phyloP scores from a whole-genome alignment of 2,797 vertebrate genomes.

The Thunnus albacares region DNA sequence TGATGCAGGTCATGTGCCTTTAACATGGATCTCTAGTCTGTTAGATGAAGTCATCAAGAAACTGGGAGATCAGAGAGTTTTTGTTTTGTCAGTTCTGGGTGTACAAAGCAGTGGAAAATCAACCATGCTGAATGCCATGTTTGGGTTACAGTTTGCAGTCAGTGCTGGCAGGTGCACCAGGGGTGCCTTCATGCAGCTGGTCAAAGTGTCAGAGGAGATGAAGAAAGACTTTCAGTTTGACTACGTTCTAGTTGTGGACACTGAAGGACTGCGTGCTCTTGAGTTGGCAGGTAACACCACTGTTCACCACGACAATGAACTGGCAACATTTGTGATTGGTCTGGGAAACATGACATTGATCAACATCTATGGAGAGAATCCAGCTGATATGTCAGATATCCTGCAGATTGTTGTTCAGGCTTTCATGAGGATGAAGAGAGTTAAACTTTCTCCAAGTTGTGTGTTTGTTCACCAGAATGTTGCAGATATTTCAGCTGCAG shows the following conservation, averaged over 20 bases:
- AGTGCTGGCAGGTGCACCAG: conserved; percentile 85
- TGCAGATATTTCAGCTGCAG: no score
- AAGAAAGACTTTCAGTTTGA: conserved; percentile 45
- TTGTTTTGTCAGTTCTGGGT: conserved; percentile 87
- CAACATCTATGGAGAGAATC: conserved; percentile 88
- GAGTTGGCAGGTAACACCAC: no score
- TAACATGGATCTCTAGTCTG: conserved; percentile 66
- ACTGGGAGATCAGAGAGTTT: conserved; percentile 80
- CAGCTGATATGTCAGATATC: conserved; percentile 86
- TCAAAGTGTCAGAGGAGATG: conserved; percentile 76
- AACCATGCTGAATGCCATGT: conserved; percentile 87
- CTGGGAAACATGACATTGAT: conserved; percentile 80
- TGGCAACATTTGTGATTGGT: no score
- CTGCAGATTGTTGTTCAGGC: conserved; percentile 86
- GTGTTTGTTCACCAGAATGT: no score
- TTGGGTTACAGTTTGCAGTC: conserved; percentile 86
- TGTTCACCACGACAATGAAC: no score
- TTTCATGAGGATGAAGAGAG: conserved; percentile 86
- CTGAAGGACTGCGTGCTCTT: conserved; percentile 77
- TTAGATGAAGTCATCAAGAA: conserved; percentile 76
- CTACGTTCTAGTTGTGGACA: conserved; percentile 81
- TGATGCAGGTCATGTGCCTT: conserved; percentile 83
- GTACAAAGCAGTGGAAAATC: conserved; percentile 88
- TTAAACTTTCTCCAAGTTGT: conserved; percentile 39
- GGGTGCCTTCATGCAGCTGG: conserved; percentile 88